Conservation (phyloP, 2,888 invertebrate genomes). For the Pseudococcus viburni region DNA sequence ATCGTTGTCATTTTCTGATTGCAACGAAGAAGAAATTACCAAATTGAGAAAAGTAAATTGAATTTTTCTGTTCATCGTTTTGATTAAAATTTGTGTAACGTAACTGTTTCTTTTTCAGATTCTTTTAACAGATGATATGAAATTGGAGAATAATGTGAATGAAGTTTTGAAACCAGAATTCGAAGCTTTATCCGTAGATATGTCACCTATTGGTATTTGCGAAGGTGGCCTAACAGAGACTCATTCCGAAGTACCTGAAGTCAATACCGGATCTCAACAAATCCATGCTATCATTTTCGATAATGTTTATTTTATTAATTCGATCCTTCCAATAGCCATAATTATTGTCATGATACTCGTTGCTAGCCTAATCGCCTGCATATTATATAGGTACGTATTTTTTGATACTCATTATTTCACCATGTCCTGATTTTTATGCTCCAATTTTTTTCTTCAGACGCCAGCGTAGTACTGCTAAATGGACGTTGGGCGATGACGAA, state of each 20-base stretch:
- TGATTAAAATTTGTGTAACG: neutral
- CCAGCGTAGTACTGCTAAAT: constrained; percentile 82
- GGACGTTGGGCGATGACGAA: constrained; percentile 84
- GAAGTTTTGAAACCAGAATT: constrained; percentile 81
- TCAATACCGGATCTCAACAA: constrained; percentile 71
- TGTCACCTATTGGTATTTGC: constrained; percentile 77
- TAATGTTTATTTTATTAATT: constrained; percentile 76
- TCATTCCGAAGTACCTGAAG: constrained; percentile 70
- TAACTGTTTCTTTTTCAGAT: constrained; percentile 67
- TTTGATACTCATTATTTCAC: neutral
- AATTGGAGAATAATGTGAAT: constrained; percentile 75
- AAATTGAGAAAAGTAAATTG: constrained; percentile 75
- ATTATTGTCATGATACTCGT: constrained; percentile 90
- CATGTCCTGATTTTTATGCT: neutral
- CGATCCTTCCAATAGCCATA: constrained; percentile 90
- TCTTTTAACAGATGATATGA: constrained; percentile 69
- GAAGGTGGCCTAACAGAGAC: constrained; percentile 73
- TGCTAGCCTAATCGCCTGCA: constrained; percentile 89
- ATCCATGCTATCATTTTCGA: constrained; percentile 69
- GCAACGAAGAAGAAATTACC: constrained; percentile 84
- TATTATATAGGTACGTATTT: constrained; percentile 78
- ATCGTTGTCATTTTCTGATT: constrained; percentile 80
- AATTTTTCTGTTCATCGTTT: neutral
- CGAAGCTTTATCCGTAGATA: constrained; percentile 78
- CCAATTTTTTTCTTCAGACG: constrained; percentile 71